A percentile compares a stretch with the other conserved stretches of the same genome.
Evolutionary conservation across 2,888 invertebrate genomes (phyloP).

Genomic region (Drosophila niveifrons): DNA sequence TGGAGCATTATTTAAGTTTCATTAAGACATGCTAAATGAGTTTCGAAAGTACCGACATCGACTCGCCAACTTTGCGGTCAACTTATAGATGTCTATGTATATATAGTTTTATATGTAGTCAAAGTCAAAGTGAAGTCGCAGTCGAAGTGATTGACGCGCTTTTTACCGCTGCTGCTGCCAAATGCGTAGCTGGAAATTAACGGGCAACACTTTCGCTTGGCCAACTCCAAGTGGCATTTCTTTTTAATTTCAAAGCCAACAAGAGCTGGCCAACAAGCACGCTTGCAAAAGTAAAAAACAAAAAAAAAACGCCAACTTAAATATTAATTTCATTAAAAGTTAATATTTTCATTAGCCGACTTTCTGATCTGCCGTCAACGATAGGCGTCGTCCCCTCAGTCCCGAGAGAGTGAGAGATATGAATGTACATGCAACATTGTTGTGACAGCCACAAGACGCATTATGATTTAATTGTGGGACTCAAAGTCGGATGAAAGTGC

Average conservation of each 20-base stretch:
- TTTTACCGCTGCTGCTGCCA: slow-evolving; percentile 35
- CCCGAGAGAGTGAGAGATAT: slow-evolving; percentile 20
- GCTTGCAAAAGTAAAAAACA: not conserved
- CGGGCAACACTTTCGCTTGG: slow-evolving; percentile 73
- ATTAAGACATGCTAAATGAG: slow-evolving; percentile 79
- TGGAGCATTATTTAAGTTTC: slow-evolving; percentile 76
- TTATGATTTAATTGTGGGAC: slow-evolving; percentile 69
- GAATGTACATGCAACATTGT: slow-evolving; percentile 32
- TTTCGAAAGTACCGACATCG: slow-evolving; percentile 68
- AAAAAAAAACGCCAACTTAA: slow-evolving; percentile 40
- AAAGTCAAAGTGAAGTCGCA: slow-evolving; percentile 48
- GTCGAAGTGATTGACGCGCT: slow-evolving; percentile 59
- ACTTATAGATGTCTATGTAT: not conserved
- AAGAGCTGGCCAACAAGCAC: slow-evolving; percentile 7
- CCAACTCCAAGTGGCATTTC: slow-evolving; percentile 53
- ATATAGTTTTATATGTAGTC: slow-evolving; percentile 9
- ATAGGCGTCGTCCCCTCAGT: slow-evolving; percentile 40
- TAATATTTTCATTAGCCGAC: slow-evolving; percentile 78
- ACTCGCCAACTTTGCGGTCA: not conserved
- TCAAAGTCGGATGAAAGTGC: slow-evolving; percentile 52
- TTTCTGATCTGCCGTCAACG: slow-evolving; percentile 60
- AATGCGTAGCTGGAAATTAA: slow-evolving; percentile 74
- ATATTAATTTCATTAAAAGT: slow-evolving; percentile 76
- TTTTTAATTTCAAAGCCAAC: slow-evolving; percentile 51
- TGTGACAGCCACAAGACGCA: slow-evolving; percentile 61